Evolutionary conservation across 1,140 invertebrate genomes (phyloP).

Genomic region (Drosophila pachea): DNA sequence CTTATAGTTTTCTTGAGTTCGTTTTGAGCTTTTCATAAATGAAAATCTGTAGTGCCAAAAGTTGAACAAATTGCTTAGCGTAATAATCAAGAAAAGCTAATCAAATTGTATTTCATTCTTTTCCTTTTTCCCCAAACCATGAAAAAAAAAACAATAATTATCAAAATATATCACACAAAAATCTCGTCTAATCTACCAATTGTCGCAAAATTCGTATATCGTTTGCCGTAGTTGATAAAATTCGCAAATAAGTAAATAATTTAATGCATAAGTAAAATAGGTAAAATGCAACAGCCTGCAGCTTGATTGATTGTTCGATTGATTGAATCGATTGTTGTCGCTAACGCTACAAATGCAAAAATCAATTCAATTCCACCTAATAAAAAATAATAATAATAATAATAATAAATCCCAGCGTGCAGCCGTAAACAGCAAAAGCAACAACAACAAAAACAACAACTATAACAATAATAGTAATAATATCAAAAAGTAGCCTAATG

Average conservation of each 20-base stretch:
- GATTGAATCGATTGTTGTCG: constrained; percentile 46
- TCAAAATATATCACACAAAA: constrained; percentile 21
- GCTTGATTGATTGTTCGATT: constrained; percentile 69
- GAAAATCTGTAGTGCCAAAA: constrained; percentile 43
- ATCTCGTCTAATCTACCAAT: constrained; percentile 36
- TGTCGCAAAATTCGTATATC: constrained; percentile 39
- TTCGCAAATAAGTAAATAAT: constrained; percentile 62
- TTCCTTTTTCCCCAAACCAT: constrained; percentile 59
- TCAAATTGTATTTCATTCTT: constrained; percentile 72
- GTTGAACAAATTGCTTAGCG: constrained; percentile 41
- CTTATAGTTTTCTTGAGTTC: constrained; percentile 28
- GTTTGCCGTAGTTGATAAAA: constrained; percentile 70
- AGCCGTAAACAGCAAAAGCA: constrained; percentile 42
- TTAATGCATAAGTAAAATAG: constrained; percentile 59
- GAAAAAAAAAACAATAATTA: constrained; percentile 39
- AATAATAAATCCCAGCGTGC: constrained; percentile 49
- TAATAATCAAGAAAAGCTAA: constrained; percentile 67
- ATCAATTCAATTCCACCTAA: constrained; percentile 55
- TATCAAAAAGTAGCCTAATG: constrained; percentile 49
- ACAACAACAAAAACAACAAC: constrained; percentile 52
- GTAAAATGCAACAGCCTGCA: constrained; percentile 59
- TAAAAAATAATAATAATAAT: constrained; percentile 21
- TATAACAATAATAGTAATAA: constrained; percentile 40
- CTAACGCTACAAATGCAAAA: constrained; percentile 27
- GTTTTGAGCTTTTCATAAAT: constrained; percentile 38